A percentile compares a stretch with the other conserved stretches of the same genome.
Conservation (phyloP, 2,797 vertebrate genomes). For the Prionace glauca region DNA sequence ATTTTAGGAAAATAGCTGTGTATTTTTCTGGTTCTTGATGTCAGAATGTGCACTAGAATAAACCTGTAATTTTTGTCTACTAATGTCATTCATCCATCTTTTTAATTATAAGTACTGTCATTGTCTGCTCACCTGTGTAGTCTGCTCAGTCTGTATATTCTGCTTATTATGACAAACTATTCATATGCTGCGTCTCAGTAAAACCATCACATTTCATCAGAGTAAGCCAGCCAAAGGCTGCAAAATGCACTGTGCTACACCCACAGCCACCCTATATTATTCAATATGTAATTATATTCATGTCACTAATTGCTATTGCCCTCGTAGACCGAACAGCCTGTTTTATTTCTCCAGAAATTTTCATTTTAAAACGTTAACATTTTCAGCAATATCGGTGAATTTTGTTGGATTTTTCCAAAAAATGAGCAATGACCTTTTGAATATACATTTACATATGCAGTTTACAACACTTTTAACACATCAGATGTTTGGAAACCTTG, state of each 20-base stretch:
- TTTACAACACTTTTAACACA: slow-evolving; percentile 16
- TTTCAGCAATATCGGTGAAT: neutral
- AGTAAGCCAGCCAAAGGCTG: slow-evolving; percentile 28
- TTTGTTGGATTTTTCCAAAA: neutral
- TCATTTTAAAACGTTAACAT: neutral
- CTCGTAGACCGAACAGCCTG: neutral
- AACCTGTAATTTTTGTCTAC: slow-evolving; percentile 36
- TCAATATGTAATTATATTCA: neutral
- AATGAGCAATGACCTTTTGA: neutral
- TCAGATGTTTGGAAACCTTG: neutral
- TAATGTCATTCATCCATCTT: slow-evolving; percentile 38
- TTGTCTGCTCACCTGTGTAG: slow-evolving; percentile 35
- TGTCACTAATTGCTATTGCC: neutral
- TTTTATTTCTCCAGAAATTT: neutral
- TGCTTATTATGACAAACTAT: slow-evolving; percentile 38
- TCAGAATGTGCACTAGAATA: slow-evolving; percentile 22
- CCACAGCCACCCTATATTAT: slow-evolving; percentile 4
- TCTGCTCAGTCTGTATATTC: slow-evolving; percentile 33
- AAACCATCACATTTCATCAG: slow-evolving; percentile 37
- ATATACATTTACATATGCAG: neutral
- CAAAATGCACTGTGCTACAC: neutral
- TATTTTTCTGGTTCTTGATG: slow-evolving; percentile 26
- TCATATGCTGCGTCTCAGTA: slow-evolving; percentile 33
- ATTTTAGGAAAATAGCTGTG: slow-evolving; percentile 17
- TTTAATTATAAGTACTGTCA: slow-evolving; percentile 38